These are phyloP conservation scores for Platysteira castanea DNA, from an alignment of 2,113 vertebrate species.

Conservation along the genomic window DNA sequence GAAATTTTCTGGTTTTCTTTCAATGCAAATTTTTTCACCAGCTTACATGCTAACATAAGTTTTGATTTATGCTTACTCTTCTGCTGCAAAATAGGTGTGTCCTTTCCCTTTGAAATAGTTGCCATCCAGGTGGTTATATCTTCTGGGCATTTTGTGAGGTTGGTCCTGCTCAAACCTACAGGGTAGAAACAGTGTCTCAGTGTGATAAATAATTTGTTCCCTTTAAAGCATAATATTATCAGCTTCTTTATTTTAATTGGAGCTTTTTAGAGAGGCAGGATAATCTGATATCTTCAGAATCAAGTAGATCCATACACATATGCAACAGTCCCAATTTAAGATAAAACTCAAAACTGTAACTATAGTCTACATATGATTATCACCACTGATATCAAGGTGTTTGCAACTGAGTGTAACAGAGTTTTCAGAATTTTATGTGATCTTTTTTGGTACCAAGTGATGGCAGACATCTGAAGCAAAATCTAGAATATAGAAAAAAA, in stretches of 20 bases:
- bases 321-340: background rate
- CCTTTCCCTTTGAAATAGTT: slow-evolving; percentile 19
- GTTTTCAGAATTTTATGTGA: background rate
- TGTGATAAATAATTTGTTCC: background rate
- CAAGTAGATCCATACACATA: background rate
- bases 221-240: background rate
- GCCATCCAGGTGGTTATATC: background rate
- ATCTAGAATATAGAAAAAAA: background rate
- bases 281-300: background rate
- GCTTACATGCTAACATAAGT: background rate
- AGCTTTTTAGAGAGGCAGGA: background rate
- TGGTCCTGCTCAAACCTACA: slow-evolving; percentile 35
- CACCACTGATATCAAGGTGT: background rate
- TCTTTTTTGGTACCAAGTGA: background rate
- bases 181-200: background rate
- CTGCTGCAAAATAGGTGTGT: slow-evolving; percentile 31
- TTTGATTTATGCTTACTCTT: slow-evolving; percentile 71
- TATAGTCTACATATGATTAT: background rate
- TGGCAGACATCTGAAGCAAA: background rate
- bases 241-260: background rate
- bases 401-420: background rate
- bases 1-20: background rate
- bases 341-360: background rate
- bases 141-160: slow-evolving; percentile 59
- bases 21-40: background rate